Evolutionary conservation across 2,888 invertebrate genomes (phyloP).

Genomic region (Sylvicola cinctus): DNA sequence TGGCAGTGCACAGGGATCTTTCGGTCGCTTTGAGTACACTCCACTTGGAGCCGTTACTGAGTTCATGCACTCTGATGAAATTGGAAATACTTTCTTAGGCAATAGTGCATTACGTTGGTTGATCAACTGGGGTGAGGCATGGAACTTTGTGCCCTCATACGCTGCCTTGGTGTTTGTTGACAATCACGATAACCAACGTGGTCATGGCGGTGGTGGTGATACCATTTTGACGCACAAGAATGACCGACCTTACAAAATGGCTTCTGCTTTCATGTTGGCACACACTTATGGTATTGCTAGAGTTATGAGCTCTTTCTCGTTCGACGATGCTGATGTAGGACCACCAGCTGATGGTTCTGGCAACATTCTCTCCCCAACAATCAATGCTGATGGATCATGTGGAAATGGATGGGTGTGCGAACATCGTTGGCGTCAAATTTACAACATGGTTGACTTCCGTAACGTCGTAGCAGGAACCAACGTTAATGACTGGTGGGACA

Average conservation of each 20-base stretch:
- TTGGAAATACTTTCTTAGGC: constrained; percentile 34
- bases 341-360: constrained; percentile 43
- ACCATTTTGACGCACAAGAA: constrained; percentile 51
- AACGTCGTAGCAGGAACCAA: constrained; percentile 38
- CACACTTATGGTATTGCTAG: constrained; percentile 61
- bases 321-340: constrained; percentile 37
- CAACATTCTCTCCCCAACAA: constrained; percentile 41
- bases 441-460: constrained; percentile 56
- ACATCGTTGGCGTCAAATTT: constrained; percentile 67
- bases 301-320: constrained; percentile 71
- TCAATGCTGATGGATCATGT: constrained; percentile 43
- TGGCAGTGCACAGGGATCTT: not conserved
- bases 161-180: constrained; percentile 62
- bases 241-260: constrained; percentile 49
- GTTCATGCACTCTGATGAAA: constrained; percentile 29
- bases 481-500: constrained; percentile 59
- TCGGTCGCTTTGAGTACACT: constrained; percentile 23
- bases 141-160: constrained; percentile 39
- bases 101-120: constrained; percentile 42
- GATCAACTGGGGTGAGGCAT: constrained; percentile 37
- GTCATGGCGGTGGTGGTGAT: constrained; percentile 34
- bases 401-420: constrained; percentile 64
- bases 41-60: constrained; percentile 44
- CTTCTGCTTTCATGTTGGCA: constrained; percentile 72
- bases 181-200: constrained; percentile 82